Conservation (phyloP, 2,797 vertebrate genomes). For the Melanotaenia pygmaea region DNA sequence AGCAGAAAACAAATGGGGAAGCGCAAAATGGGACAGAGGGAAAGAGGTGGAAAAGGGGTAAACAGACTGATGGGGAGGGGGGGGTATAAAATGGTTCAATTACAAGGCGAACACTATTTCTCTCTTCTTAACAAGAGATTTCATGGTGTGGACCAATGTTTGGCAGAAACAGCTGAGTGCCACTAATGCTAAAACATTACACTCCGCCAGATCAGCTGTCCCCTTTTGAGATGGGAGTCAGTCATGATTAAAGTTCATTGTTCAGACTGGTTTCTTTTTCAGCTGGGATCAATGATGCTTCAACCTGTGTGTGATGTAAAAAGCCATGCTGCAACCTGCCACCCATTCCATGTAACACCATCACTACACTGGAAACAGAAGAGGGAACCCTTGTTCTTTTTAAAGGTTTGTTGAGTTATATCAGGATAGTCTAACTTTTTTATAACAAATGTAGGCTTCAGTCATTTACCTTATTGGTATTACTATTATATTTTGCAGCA, state of each 20-base stretch:
- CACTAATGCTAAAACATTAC: slow-evolving; percentile 94
- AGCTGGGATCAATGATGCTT: slow-evolving; percentile 97
- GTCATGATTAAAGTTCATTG: slow-evolving; percentile 99
- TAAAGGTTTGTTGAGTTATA: slow-evolving; percentile 16
- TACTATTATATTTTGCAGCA: not conserved
- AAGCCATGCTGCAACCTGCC: slow-evolving; percentile 87
- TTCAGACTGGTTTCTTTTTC: slow-evolving; percentile 94
- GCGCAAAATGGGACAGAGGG: slow-evolving; percentile 76
- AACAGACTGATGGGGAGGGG: slow-evolving; percentile 71
- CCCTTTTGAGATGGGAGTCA: slow-evolving; percentile 88
- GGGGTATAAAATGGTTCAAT: slow-evolving; percentile 99
- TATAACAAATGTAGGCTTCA: not conserved
- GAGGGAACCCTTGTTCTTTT: slow-evolving; percentile 15
- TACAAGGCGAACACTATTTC: slow-evolving; percentile 99
- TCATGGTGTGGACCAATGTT: slow-evolving; percentile 95
- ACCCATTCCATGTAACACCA: slow-evolving; percentile 62
- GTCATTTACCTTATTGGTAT: not conserved
- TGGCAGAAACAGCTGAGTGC: slow-evolving; percentile 97
- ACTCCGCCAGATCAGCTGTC: slow-evolving; percentile 89
- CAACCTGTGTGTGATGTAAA: slow-evolving; percentile 93
- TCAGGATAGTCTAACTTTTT: slow-evolving; percentile 1
- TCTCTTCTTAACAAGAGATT: slow-evolving; percentile 99
- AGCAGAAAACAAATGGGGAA: slow-evolving; percentile 83
- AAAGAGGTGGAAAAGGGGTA: slow-evolving; percentile 66
- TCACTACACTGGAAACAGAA: slow-evolving; percentile 23